Evolutionary conservation across 2,113 vertebrate species (phyloP), one percentile per base, ranked within the genome.

Genomic region (Meriones unguiculatus): DNA sequence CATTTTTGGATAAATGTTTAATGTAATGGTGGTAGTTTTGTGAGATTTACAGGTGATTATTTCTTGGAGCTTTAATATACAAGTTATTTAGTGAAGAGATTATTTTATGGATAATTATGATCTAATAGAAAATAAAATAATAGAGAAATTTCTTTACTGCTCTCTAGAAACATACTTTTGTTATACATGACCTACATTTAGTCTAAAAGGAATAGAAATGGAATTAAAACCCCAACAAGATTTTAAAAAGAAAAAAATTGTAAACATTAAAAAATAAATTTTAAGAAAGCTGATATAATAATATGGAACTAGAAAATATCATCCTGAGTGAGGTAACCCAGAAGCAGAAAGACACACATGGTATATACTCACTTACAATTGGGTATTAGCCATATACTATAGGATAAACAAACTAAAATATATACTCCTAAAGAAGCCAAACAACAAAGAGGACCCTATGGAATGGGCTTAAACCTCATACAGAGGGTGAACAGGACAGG

Each of bases 1-100:
- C 70, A 15, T 93, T 96, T 93, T 65, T 22, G 62, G 10, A 76
- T 32, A 32, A 13, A 80, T 54, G 73, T 92, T 96, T 82, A 30
- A 41, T 57, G 1, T 18, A 95, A 46, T 95, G 62, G 84, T 50
- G 17, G 32, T 82, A 62, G 86, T 62, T 54, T 87, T 90, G 30
- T 88, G 72, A 59, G 13, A 67, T 35, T 70, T 95, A 76, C 0
- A 67, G 0, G 13, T 17, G 25, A 50, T 15, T 57, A 57, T 59
- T 22, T 91, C 70, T 91, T 17, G 59, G 41, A 86, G 32, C 6
- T 87, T 81, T 54, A 73, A 90, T 52, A 46, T 41, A 81, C 22
- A 94, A 82, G 32, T 57, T 81, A 76, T 32, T 90, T 72, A 2
- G 11, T 50, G 80, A 25, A 14, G 77, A 87, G 15, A 28, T 8